Conservation (phyloP, 1,140 invertebrate species). For the Hyposmocoma kahamanoa region DNA sequence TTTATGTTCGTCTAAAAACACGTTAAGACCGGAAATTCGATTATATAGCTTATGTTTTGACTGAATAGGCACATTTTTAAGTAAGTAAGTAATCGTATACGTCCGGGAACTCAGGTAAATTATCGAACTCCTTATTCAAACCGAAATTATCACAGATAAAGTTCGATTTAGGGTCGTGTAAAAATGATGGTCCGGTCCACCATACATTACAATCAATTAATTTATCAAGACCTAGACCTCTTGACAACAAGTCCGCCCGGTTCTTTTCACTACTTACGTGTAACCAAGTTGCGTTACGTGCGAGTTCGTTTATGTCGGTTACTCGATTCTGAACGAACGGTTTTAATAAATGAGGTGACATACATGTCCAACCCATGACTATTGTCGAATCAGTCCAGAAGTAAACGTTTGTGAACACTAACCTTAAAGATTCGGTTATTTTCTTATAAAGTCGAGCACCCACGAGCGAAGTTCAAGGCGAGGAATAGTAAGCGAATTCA, state of each 20-base stretch:
- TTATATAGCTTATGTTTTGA: neutral
- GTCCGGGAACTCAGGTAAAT: neutral
- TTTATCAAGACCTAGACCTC: conserved; percentile 19
- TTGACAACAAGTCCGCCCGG: conserved; percentile 37
- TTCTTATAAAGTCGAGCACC: conserved; percentile 27
- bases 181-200: conserved; percentile 1
- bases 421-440: conserved; percentile 9
- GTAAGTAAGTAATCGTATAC: neutral
- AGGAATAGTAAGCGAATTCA: conserved; percentile 51
- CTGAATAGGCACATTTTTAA: neutral
- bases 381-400: conserved; percentile 42
- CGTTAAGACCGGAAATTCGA: neutral
- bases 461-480: conserved; percentile 59
- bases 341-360: conserved; percentile 15
- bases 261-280: conserved; percentile 29
- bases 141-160: neutral
- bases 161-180: neutral
- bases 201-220: neutral
- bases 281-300: conserved; percentile 15
- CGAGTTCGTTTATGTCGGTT: conserved; percentile 27
- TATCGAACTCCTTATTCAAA: neutral
- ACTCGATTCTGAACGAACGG: conserved; percentile 41
- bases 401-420: conserved; percentile 3
- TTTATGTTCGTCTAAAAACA: neutral
- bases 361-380: conserved; percentile 22